Conservation (phyloP, 2,797 vertebrate species). For the Octomys mimax region DNA sequence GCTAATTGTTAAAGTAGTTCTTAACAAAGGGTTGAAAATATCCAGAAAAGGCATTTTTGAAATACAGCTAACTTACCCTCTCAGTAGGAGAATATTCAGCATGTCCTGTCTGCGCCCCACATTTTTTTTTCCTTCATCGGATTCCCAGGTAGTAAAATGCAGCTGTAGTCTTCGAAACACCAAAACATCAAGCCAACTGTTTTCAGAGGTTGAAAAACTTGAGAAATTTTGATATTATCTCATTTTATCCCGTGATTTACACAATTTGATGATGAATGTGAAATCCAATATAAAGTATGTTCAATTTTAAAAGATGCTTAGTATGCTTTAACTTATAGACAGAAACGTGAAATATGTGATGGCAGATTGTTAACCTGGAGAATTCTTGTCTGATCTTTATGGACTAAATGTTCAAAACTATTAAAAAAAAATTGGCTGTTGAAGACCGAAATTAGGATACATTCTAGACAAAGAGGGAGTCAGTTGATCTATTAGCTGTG, state of each 20-base stretch:
- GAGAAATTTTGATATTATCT: constrained; percentile 15
- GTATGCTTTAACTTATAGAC: constrained; percentile 34
- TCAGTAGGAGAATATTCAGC: neutral
- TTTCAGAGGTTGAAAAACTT: constrained; percentile 56
- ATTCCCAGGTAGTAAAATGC: constrained; percentile 30
- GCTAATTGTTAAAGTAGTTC: constrained; percentile 87
- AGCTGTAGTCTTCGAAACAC: constrained; percentile 14
- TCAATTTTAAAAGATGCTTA: constrained; percentile 61
- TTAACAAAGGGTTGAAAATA: constrained; percentile 76
- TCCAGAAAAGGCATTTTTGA: constrained; percentile 79
- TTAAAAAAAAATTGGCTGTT: constrained; percentile 55
- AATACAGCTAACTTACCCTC: constrained; percentile 74
- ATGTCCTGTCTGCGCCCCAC: constrained; percentile 3
- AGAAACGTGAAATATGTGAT: constrained; percentile 46
- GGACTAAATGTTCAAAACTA: constrained; percentile 55
- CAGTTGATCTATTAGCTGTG: constrained; percentile 78
- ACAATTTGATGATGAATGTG: constrained; percentile 38
- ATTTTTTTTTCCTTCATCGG: neutral
- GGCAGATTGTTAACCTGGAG: constrained; percentile 81
- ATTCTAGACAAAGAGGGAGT: constrained; percentile 86
- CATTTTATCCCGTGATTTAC: constrained; percentile 45
- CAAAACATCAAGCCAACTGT: neutral
- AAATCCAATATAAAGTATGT: constrained; percentile 2
- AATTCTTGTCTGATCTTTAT: constrained; percentile 57
- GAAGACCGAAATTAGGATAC: constrained; percentile 78